Evolutionary conservation across 2,113 vertebrate genomes (phyloP), one percentile per base, ranked within the genome.

Genomic region (Danionella cerebrum): DNA sequence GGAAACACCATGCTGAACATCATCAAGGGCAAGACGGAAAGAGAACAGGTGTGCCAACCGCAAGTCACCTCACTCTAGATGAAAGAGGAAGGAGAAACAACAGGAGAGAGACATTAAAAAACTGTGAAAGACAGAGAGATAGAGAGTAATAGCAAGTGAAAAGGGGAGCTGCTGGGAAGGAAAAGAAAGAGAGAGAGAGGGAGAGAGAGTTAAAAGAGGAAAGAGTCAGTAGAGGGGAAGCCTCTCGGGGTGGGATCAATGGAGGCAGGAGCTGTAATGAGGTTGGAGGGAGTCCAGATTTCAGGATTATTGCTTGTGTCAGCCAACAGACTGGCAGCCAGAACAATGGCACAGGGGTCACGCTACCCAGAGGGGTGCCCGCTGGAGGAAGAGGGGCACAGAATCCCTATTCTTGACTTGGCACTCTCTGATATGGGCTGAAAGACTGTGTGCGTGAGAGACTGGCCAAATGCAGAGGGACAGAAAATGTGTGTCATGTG

Each of bases 241-340:
- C 79, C 83, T 84, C 74, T 11, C 45, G 80, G 79, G 78, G 70
- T 76, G 75, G 79, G 80, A 79, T 85, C 84, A 83, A 84, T 84
- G 79, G 75, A 78, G 80, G 73, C 66, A 53, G 79, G 83, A 79
- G 79, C 83, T 69, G 76, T 83, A 84, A 85, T 82, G 78, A 81
- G 74, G 83, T 81, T 84, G 84, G 84, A 83, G 50, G 39, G 21
- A 68, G 64, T 72, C 84, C 82, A 86, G 76, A 82, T 79, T 74
- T 80, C 74, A 76, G 76, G 78, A 84, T 84, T 86, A 84, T 79
- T 80, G 81, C 73, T 74, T 57, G 74, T 83, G 86, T 85, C 83
- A 86, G 80, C 82, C 79, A 83, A 82, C 80, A 84, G 83, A 79
- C 77, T 77, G 73, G 73, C 71, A 69, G 72, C 52, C 76, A 69